Evolutionary conservation across 1,140 invertebrate species (phyloP), one percentile per base, ranked within the genome.

Genomic region (Goniozus legneri): DNA sequence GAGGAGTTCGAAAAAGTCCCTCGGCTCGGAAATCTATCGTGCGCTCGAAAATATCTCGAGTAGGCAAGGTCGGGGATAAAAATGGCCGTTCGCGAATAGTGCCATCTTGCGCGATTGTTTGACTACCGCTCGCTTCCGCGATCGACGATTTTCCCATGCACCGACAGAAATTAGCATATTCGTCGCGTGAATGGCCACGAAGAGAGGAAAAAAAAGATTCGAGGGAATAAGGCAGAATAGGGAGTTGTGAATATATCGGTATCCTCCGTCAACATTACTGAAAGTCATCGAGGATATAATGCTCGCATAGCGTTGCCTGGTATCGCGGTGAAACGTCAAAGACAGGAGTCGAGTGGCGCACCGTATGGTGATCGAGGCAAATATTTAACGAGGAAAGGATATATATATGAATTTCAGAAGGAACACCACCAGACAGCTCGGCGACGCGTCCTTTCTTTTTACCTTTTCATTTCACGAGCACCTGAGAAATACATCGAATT

Each of bases 341-440:
- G 52, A n/a, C n/a, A n/a, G 31, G 32, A 38, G 19, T 47, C 44
- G 34, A 55, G 55, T 37, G 41, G 36, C 36, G 15, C 36, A 42
- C 48, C 40, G 41, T 38, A 51, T n/a, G n/a, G n/a, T n/a, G n/a
- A n/a, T n/a, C n/a, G n/a, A 55, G 22, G 52, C 49, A 58, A 60
- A 62, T 62, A 59, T 60, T 57, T 56, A 40, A 54, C 33, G 16
- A 19, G 45, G 45, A 51, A 47, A 49, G 54, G 37, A n/a, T n/a
- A n/a, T n/a, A n/a, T n/a, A n/a, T n/a, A n/a, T 46, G 44, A 50
- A 59, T 57, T 58, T 50, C 56, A 39, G 20, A 44, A 47, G 55
- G 59, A 61, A 24, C 50, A 15, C 19, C 19, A 32, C 24, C 38
- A 46, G 45, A 51, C 45, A 45, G 45, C 53, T 12, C 35, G 49